These are phyloP conservation scores for Sturnira hondurensis DNA, from an alignment of 2,113 vertebrate genomes.

Conservation along the genomic window DNA sequence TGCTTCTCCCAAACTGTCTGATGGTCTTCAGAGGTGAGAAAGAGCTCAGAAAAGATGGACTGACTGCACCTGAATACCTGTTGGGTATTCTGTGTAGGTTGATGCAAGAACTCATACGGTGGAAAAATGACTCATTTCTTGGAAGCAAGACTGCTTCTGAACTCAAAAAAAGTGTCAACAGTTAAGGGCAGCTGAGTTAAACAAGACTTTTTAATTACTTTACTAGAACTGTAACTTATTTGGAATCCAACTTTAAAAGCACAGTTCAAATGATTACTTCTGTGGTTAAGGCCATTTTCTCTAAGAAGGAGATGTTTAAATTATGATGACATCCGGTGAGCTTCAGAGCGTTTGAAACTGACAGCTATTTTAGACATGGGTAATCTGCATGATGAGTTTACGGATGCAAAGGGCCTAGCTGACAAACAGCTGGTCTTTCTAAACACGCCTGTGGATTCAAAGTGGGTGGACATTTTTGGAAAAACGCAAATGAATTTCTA, in stretches of 20 bases:
- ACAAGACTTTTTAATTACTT: neutral
- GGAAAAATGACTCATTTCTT: neutral
- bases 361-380: neutral
- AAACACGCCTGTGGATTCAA: neutral
- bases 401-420: neutral
- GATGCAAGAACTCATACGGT: neutral
- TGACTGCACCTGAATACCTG: neutral
- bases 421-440: neutral
- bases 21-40: neutral
- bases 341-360: neutral
- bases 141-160: neutral
- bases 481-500: neutral
- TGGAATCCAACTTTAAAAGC: neutral
- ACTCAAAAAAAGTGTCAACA: neutral
- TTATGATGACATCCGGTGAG: neutral
- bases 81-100: neutral
- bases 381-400: neutral
- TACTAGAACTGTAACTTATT: neutral
- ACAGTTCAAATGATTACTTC: neutral
- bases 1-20: neutral
- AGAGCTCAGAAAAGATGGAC: neutral
- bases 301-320: neutral
- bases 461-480: neutral
- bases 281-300: neutral
- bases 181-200: neutral